phyloP scores from a whole-genome alignment of 1,140 invertebrate species.

The Achatina immaculata region DNA sequence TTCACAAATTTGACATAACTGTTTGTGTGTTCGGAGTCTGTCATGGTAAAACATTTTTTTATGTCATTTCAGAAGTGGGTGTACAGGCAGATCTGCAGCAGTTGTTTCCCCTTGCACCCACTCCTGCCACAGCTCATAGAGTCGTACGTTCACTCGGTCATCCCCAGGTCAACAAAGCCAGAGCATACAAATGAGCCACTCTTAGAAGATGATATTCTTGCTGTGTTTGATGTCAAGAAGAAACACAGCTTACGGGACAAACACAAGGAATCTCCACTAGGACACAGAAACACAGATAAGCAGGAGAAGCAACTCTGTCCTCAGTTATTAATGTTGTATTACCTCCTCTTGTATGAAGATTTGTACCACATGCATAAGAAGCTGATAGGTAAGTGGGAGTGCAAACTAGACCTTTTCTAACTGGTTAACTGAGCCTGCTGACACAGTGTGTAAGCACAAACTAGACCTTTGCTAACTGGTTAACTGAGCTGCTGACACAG shows the following conservation, averaged over 20 bases:
- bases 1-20: no score
- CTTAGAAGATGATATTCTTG: slow-evolving; percentile 88
- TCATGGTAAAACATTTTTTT: no score
- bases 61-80: slow-evolving; percentile 89
- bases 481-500: no score
- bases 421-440: no score
- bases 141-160: slow-evolving; percentile 94
- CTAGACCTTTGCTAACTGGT: no score
- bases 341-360: slow-evolving; percentile 93
- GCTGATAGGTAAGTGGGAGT: slow-evolving; percentile 73
- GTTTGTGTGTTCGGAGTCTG: no score
- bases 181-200: slow-evolving; percentile 92
- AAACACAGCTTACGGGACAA: background rate
- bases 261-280: background rate
- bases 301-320: slow-evolving; percentile 78
- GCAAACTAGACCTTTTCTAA: no score
- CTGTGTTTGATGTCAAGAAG: slow-evolving; percentile 77
- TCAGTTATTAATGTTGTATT: slow-evolving; percentile 91
- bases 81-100: slow-evolving; percentile 90
- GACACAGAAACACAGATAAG: background rate
- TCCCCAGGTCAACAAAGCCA: slow-evolving; percentile 76
- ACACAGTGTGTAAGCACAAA: no score
- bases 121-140: slow-evolving; percentile 93
- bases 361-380: slow-evolving; percentile 85
- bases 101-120: slow-evolving; percentile 89